Percentiles rank a stretch among this genome's conserved stretches.
These are phyloP conservation scores for Stegana nigrithorax DNA, from an alignment of 2,888 invertebrate genomes.

Conservation along the genomic window DNA sequence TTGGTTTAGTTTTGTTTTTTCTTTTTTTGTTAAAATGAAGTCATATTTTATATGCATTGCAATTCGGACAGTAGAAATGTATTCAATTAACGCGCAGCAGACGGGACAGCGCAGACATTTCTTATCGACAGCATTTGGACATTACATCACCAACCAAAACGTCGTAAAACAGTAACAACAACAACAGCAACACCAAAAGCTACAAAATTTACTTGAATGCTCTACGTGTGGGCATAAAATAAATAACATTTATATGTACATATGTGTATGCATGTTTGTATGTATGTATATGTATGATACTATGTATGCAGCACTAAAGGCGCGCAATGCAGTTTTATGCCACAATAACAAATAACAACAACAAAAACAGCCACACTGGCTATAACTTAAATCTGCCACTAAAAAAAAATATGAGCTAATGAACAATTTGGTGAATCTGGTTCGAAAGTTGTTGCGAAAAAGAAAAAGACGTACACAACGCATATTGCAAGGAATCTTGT, in stretches of 20 bases:
- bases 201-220: too few relatives aligned
- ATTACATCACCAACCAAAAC: background rate
- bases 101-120: background rate
- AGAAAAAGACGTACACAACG: background rate
- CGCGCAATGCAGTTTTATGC: constrained; percentile 54
- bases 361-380: constrained; percentile 8
- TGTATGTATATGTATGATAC: background rate
- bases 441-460: constrained; percentile 21
- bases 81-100: background rate
- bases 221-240: too few relatives aligned
- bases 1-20: too few relatives aligned
- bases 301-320: background rate
- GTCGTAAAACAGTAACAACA: too few relatives aligned
- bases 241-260: too few relatives aligned
- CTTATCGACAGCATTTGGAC: background rate
- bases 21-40: too few relatives aligned
- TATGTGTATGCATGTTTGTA: too few relatives aligned
- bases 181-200: too few relatives aligned
- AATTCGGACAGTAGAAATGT: background rate
- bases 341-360: constrained; percentile 13
- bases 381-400: background rate
- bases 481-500: constrained; percentile 18
- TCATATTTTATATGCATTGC: too few relatives aligned
- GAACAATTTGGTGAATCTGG: constrained; percentile 20
- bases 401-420: constrained; percentile 15